These are phyloP conservation scores for Eufriesea mexicana DNA, from an alignment of 1,140 invertebrate genomes.

Conservation along the genomic window DNA sequence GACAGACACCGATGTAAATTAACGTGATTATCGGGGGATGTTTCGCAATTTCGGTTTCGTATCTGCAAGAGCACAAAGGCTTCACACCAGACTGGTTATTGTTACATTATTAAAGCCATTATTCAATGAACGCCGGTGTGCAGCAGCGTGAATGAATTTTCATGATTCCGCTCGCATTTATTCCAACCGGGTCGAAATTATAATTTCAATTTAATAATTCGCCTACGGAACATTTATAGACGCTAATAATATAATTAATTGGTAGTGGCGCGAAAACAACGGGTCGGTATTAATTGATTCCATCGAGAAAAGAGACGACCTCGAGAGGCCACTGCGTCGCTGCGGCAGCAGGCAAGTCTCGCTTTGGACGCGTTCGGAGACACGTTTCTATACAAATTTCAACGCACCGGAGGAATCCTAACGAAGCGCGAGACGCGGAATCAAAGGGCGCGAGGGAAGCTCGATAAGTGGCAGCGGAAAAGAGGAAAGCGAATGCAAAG, in stretches of 20 bases:
- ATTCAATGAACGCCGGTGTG: not conserved
- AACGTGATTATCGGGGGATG: not conserved
- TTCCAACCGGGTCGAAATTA: not conserved
- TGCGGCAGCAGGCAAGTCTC: too few species aligned
- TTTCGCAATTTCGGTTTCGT: not conserved
- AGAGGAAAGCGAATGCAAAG: not conserved
- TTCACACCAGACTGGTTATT: not conserved
- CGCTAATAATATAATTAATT: constrained; percentile 4
- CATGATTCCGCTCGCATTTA: not conserved
- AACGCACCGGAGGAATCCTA: not conserved
- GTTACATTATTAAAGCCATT: constrained; percentile 23
- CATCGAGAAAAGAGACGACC: not conserved
- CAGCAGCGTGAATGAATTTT: not conserved
- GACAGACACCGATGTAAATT: not conserved
- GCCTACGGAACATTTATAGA: not conserved
- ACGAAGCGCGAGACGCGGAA: not conserved
- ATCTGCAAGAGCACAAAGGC: not conserved
- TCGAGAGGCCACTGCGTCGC: too few species aligned
- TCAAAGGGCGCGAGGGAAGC: not conserved
- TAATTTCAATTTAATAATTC: constrained; percentile 5
- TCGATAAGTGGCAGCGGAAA: constrained; percentile 9
- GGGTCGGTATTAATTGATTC: not conserved
- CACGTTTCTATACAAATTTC: not conserved
- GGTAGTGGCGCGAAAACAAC: not conserved
- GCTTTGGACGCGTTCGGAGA: too few species aligned